Conservation (phyloP, 2,797 vertebrate genomes). For the Chloroceryle amazona region DNA sequence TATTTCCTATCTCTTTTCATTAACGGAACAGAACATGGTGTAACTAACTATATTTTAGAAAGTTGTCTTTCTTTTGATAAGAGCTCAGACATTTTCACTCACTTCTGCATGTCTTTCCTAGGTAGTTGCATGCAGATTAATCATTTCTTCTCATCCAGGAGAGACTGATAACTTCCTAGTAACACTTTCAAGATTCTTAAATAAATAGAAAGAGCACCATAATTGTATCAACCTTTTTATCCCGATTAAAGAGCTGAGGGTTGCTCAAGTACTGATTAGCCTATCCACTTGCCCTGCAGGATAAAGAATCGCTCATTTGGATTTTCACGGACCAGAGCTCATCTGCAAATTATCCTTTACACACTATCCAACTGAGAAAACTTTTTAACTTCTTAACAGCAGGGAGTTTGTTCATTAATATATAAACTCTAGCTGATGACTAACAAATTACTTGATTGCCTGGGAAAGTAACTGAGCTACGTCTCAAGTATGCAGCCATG, state of each 20-base stretch:
- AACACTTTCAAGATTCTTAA: constrained; percentile 6
- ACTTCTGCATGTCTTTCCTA: background rate
- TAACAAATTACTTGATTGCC: constrained; percentile 55
- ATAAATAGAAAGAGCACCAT: constrained; percentile 3
- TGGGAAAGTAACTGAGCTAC: constrained; percentile 11
- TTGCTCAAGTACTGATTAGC: constrained; percentile 28
- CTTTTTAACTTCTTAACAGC: background rate
- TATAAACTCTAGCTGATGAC: constrained; percentile 51
- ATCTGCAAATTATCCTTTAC: constrained; percentile 42
- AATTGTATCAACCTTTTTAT: constrained; percentile 15
- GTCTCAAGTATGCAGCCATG: constrained; percentile 31
- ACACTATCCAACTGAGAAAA: constrained; percentile 6
- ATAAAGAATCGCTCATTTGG: background rate
- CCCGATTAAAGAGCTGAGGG: constrained; percentile 2
- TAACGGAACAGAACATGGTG: background rate
- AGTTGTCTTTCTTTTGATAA: background rate
- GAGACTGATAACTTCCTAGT: background rate
- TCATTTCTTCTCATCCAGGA: constrained; percentile 9
- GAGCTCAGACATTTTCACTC: background rate
- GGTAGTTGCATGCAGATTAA: background rate
- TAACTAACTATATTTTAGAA: background rate
- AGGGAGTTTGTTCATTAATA: constrained; percentile 55
- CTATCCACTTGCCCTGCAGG: background rate
- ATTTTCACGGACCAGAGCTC: background rate
- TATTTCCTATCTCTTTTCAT: background rate